phyloP scores from a whole-genome alignment of 2,888 invertebrate genomes.

The Saturnia pavonia region DNA sequence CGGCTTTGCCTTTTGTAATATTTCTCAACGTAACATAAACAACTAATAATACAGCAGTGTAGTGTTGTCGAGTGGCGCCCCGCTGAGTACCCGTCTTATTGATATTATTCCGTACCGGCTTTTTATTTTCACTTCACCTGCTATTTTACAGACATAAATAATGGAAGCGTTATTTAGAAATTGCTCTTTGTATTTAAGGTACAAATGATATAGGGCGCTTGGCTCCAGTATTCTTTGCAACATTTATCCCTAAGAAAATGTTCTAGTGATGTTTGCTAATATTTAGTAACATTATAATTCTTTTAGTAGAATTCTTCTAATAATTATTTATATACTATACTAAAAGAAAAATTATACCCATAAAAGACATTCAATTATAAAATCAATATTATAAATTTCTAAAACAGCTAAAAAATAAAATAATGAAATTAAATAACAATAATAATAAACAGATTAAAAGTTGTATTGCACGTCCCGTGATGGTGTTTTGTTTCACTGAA shows the following conservation, averaged over 20 bases:
- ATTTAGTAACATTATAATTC: too few species aligned
- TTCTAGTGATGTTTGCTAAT: too few species aligned
- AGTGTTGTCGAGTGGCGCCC: conserved; percentile 18
- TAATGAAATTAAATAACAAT: too few species aligned
- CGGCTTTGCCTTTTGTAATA: not conserved
- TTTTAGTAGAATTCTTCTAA: too few species aligned
- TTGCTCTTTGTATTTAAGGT: conserved; percentile 29
- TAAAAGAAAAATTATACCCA: too few species aligned
- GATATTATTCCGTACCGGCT: conserved; percentile 21
- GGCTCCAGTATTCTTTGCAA: not conserved
- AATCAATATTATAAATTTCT: too few species aligned
- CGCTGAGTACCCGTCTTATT: conserved; percentile 18
- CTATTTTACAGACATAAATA: conserved; percentile 55
- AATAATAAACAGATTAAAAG: too few species aligned
- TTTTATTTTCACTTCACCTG: conserved; percentile 48
- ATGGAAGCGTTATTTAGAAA: conserved; percentile 43
- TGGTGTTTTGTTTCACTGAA: not conserved
- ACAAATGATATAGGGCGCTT: not conserved
- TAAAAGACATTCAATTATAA: too few species aligned
- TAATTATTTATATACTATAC: too few species aligned
- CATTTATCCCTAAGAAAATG: not conserved
- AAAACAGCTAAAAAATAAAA: too few species aligned
- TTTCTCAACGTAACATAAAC: conserved; percentile 12
- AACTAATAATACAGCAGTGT: conserved; percentile 5
- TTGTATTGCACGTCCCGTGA: too few species aligned